Conservation (phyloP, 2,888 invertebrate genomes). For the Chalcis sispes region DNA sequence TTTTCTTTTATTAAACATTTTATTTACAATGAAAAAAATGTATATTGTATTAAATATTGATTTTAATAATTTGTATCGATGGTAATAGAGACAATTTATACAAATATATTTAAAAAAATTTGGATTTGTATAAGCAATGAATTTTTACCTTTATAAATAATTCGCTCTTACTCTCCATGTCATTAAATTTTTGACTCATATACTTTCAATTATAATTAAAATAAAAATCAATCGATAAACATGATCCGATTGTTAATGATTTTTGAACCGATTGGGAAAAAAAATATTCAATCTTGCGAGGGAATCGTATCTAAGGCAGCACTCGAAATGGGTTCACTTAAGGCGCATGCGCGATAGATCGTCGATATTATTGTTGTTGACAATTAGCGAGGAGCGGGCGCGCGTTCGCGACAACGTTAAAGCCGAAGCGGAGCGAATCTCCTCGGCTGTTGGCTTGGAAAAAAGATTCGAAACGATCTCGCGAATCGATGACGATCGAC, state of each 20-base stretch:
- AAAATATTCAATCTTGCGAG: no score
- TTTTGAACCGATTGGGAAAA: neutral
- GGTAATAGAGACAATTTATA: no score
- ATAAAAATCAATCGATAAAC: slow-evolving; percentile 2
- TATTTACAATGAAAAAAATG: no score
- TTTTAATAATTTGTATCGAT: no score
- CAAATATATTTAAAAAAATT: no score
- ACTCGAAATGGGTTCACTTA: neutral
- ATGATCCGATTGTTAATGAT: neutral
- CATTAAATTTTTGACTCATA: neutral
- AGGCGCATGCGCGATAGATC: slow-evolving; percentile 40
- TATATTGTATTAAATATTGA: no score
- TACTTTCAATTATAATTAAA: slow-evolving; percentile 3
- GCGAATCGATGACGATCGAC: neutral
- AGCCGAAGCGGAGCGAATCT: no score
- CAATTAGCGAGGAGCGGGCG: neutral
- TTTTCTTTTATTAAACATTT: no score
- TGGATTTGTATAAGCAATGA: no score
- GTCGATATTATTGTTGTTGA: slow-evolving; percentile 8
- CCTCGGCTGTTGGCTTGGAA: no score
- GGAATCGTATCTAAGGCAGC: slow-evolving; percentile 12
- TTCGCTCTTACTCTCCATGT: slow-evolving; percentile 39
- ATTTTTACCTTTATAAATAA: no score
- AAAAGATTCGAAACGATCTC: no score
- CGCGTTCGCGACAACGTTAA: neutral